phyloP scores from a whole-genome alignment of 2,797 vertebrate species.

The Syndactyla subalaris region DNA sequence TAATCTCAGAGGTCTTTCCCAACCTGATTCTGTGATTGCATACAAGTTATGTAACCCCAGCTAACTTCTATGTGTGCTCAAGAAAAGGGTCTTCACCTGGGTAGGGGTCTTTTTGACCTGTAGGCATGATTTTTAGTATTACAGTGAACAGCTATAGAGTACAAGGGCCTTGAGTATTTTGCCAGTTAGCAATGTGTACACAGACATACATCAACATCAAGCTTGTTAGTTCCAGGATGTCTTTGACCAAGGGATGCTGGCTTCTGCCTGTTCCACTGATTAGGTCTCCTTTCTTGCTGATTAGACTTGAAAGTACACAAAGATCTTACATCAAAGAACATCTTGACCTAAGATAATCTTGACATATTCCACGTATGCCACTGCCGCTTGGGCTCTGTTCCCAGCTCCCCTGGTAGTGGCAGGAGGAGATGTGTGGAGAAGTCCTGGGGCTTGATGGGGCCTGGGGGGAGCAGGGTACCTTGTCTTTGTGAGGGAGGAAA shows the following conservation, averaged over 20 bases:
- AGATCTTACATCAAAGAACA: background rate
- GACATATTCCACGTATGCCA: background rate
- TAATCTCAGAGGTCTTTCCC: background rate
- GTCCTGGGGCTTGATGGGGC: too few relatives aligned
- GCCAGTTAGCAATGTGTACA: background rate
- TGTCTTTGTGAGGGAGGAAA: background rate
- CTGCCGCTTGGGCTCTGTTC: fast-evolving
- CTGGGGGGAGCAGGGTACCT: too few relatives aligned
- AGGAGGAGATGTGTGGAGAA: background rate
- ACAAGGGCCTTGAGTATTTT: background rate
- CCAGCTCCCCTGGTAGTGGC: fast-evolving
- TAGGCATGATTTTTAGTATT: background rate
- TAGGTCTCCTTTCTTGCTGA: background rate
- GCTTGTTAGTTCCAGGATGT: background rate
- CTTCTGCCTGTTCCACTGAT: background rate
- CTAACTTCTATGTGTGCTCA: background rate
- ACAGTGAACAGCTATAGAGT: background rate
- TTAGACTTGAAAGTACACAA: background rate
- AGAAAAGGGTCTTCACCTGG: background rate
- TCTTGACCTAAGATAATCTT: background rate
- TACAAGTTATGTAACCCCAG: background rate
- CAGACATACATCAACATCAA: background rate
- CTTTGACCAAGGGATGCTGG: background rate
- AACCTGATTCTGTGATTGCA: background rate
- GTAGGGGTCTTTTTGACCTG: background rate